Percentiles rank a stretch among this genome's conserved stretches.
Conservation (phyloP, 2,888 invertebrate genomes). For the Stenichneumon culpator region DNA sequence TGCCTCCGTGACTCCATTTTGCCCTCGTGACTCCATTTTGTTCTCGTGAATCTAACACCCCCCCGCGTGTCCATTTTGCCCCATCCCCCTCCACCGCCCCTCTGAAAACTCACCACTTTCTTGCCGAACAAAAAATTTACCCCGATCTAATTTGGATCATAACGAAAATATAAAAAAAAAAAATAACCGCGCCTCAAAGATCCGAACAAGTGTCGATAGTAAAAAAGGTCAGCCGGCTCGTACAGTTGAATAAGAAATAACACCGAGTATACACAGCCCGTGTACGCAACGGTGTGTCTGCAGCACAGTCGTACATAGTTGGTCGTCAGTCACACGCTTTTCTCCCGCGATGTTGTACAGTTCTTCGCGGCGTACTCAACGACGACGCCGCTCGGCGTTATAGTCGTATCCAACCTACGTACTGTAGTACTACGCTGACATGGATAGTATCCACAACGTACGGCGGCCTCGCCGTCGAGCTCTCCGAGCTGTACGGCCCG, state of each 20-base stretch:
- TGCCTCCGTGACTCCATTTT: too few relatives aligned
- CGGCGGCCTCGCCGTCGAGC: background rate
- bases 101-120: too few relatives aligned
- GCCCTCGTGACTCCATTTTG: too few relatives aligned
- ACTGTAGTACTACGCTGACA: constrained; percentile 41
- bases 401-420: constrained; percentile 31
- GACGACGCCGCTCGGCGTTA: background rate
- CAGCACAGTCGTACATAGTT: background rate
- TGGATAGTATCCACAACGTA: constrained; percentile 19
- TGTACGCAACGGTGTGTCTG: background rate
- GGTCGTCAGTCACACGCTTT: constrained; percentile 37
- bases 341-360: background rate
- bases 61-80: too few relatives aligned
- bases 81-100: too few relatives aligned
- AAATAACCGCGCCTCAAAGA: background rate
- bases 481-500: background rate
- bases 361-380: background rate
- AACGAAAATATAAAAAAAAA: background rate
- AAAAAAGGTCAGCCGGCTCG: background rate
- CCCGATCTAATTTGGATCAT: background rate
- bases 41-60: too few relatives aligned
- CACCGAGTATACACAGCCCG: background rate
- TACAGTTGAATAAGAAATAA: constrained; percentile 12
- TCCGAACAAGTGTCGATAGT: background rate
- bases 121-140: background rate